Evolutionary conservation across 2,113 vertebrate genomes (phyloP), one percentile per base, ranked within the genome.

Genomic region (Alexandromys fortis): DNA sequence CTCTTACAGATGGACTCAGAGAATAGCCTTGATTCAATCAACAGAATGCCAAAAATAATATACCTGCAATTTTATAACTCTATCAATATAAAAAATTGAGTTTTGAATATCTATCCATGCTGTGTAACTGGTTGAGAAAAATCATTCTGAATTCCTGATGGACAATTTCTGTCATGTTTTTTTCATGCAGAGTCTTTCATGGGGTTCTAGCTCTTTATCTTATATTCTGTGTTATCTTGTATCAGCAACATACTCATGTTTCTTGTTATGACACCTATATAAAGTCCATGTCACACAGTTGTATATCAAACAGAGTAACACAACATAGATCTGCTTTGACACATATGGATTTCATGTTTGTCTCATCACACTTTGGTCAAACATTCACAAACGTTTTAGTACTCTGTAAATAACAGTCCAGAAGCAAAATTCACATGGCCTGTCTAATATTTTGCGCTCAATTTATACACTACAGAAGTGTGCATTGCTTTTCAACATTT

Each of bases 321-420:
- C 35, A 90, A 89, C 52, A 91, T 86, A 94, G 73, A 85, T 93
- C 92, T 90, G 30, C 86, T 96, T 86, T 95, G 96, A 97, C 93
- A 96, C 93, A 96, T 93, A 94, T 89, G 83, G 26, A 97, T 96
- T 97, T 90, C 85, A 90, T 93, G 85, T 76, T 95, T 96, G 78
- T 94, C 94, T 95, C 94, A 94, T 16, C 89, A 58, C 72, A 90
- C 88, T 24, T 93, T 96, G 90, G 76, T 70, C 94, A 97, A 85
- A 93, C 75, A 91, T 88, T 95, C 73, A 95, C 94, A 96, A 96
- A 82, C 11, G 93, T 26, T 92, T 73, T 96, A 88, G 61, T 78
- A 78, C 45, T 28, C 47, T 87, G 49, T 93, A 95, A 96, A 73
- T 87, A 96, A 92, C 28, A 79, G 17, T 73, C 79, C 72, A 93